These are phyloP conservation scores for Axea sp. DNA, from an alignment of 2,888 invertebrate genomes.

Conservation along the genomic window DNA sequence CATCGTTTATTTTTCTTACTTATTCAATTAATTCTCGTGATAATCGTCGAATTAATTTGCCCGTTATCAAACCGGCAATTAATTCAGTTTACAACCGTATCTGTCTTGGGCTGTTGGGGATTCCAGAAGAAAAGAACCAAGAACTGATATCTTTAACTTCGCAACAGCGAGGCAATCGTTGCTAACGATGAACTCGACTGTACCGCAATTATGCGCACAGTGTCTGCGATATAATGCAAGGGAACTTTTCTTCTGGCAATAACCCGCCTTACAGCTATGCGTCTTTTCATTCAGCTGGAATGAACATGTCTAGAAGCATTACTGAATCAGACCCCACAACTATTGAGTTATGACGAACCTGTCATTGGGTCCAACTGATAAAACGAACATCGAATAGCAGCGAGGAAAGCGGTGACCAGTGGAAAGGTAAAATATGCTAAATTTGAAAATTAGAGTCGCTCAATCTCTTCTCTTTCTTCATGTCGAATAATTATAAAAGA, in stretches of 20 bases:
- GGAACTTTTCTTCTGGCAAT: constrained; percentile 7
- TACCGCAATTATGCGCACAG: constrained; percentile 32
- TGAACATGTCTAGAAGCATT: too few relatives aligned
- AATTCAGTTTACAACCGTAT: constrained; percentile 15
- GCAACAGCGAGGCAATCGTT: not conserved
- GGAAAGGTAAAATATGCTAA: too few relatives aligned
- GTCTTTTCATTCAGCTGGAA: too few relatives aligned
- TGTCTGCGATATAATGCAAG: constrained; percentile 28
- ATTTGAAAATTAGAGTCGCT: too few relatives aligned
- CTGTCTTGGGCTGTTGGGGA: not conserved
- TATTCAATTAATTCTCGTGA: not conserved
- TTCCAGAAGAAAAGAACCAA: not conserved
- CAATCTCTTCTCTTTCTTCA: too few relatives aligned
- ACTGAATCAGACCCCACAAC: too few relatives aligned
- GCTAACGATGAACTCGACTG: not conserved
- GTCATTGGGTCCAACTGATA: too few relatives aligned
- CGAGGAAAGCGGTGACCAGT: too few relatives aligned
- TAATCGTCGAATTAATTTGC: constrained; percentile 34
- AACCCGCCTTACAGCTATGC: too few relatives aligned
- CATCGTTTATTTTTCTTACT: not conserved
- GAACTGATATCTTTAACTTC: not conserved
- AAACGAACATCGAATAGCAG: too few relatives aligned
- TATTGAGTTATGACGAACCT: too few relatives aligned
- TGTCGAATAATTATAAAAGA: too few relatives aligned
- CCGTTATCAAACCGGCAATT: constrained; percentile 31